phyloP scores from a whole-genome alignment of 2,113 vertebrate species.

The Dipodomys ordii region DNA sequence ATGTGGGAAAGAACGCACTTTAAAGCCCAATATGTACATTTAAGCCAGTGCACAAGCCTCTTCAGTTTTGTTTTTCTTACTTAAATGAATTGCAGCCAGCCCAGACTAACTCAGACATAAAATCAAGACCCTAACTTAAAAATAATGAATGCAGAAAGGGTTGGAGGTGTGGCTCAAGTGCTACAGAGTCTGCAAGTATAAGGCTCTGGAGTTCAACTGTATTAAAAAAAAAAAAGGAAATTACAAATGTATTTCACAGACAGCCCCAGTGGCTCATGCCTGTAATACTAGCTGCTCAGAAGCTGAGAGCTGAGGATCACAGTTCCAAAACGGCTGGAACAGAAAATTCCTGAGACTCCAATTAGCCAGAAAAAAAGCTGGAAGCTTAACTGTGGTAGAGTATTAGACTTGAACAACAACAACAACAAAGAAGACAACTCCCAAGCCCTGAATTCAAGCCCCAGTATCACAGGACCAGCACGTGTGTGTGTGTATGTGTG shows the following conservation, averaged over 20 bases:
- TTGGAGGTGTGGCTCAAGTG: too few relatives aligned
- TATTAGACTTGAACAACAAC: background rate
- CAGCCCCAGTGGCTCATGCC: background rate
- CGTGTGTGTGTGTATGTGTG: too few relatives aligned
- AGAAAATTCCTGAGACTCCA: too few relatives aligned
- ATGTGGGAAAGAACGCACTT: conserved; percentile 41
- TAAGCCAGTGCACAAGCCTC: background rate
- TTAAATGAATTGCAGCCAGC: background rate
- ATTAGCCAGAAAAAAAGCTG: too few relatives aligned
- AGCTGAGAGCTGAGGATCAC: background rate
- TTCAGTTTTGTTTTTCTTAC: conserved; percentile 43
- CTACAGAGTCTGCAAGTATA: too few relatives aligned
- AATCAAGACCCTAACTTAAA: too few relatives aligned
- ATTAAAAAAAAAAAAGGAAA: background rate
- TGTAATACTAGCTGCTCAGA: background rate
- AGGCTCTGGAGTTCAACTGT: too few relatives aligned
- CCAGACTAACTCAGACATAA: too few relatives aligned
- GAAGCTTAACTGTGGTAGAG: too few relatives aligned
- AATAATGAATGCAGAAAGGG: background rate
- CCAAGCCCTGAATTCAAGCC: too few relatives aligned
- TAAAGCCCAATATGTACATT: conserved; percentile 45
- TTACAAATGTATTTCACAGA: conserved; percentile 14
- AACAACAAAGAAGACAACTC: background rate
- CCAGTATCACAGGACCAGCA: too few relatives aligned
- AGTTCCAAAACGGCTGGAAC: background rate